Percentiles rank a stretch among this genome's conserved stretches.
Conservation (phyloP, 2,113 vertebrate genomes). For the Halcyon senegalensis region DNA sequence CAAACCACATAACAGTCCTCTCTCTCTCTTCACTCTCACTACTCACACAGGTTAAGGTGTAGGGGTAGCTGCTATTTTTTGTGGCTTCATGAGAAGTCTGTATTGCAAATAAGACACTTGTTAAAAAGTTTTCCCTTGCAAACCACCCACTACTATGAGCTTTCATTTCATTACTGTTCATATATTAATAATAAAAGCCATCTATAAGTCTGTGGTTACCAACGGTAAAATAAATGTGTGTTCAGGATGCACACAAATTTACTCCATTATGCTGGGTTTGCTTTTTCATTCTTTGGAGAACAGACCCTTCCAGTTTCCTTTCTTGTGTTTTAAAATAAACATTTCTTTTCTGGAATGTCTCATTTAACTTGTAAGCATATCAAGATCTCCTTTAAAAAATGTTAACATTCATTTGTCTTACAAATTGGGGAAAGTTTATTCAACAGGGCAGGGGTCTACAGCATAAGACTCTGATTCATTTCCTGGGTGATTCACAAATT, state of each 20-base stretch:
- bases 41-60: not conserved
- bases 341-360: not conserved
- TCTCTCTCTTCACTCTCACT: not conserved
- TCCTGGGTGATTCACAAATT: not conserved
- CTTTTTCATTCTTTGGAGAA: constrained; percentile 30
- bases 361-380: not conserved
- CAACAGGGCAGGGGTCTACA: not conserved
- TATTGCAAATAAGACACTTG: not conserved
- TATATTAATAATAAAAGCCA: not conserved
- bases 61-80: not conserved
- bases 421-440: not conserved
- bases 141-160: not conserved
- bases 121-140: not conserved
- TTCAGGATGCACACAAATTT: not conserved
- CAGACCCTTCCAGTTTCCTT: not conserved
- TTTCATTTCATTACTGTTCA: not conserved
- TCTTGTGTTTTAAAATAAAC: constrained; percentile 21
- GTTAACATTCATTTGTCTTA: not conserved
- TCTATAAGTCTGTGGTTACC: not conserved
- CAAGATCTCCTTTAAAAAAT: not conserved
- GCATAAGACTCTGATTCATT: not conserved
- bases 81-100: not conserved
- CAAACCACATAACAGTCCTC: not conserved
- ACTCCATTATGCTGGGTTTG: not conserved
- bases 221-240: not conserved